These are phyloP conservation scores for Micrasema minimum DNA, from an alignment of 1,140 invertebrate genomes.

Conservation along the genomic window DNA sequence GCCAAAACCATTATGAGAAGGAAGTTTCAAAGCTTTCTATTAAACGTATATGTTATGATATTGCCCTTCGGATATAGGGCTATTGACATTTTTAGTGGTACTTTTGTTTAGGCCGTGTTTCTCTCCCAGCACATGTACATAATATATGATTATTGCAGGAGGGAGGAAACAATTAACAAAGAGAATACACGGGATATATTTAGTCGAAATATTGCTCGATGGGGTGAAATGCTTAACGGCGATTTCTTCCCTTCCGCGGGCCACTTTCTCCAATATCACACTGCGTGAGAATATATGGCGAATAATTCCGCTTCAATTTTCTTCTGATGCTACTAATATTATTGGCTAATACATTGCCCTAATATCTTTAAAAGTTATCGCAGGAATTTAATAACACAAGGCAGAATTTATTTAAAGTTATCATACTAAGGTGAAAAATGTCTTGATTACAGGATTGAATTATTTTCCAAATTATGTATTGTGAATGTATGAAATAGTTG, in stretches of 20 bases:
- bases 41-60: conserved; percentile 51
- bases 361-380: too few relatives aligned
- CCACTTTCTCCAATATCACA: background rate
- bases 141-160: conserved; percentile 51
- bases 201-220: conserved; percentile 41
- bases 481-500: too few relatives aligned
- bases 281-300: conserved; percentile 10
- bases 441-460: too few relatives aligned
- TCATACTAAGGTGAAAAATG: too few relatives aligned
- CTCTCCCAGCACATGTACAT: conserved; percentile 45
- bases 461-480: too few relatives aligned
- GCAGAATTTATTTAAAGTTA: too few relatives aligned
- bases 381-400: too few relatives aligned
- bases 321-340: too few relatives aligned
- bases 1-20: conserved; percentile 27
- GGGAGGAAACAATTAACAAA: conserved; percentile 52
- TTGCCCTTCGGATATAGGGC: conserved; percentile 42
- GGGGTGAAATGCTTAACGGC: conserved; percentile 40
- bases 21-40: conserved; percentile 46
- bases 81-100: conserved; percentile 52
- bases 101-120: conserved; percentile 45
- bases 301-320: too few relatives aligned
- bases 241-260: conserved; percentile 4
- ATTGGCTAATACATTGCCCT: too few relatives aligned
- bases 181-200: conserved; percentile 46